These are phyloP conservation scores for Pollimyrus isidori DNA, from an alignment of 2,113 vertebrate genomes.

Conservation along the genomic window DNA sequence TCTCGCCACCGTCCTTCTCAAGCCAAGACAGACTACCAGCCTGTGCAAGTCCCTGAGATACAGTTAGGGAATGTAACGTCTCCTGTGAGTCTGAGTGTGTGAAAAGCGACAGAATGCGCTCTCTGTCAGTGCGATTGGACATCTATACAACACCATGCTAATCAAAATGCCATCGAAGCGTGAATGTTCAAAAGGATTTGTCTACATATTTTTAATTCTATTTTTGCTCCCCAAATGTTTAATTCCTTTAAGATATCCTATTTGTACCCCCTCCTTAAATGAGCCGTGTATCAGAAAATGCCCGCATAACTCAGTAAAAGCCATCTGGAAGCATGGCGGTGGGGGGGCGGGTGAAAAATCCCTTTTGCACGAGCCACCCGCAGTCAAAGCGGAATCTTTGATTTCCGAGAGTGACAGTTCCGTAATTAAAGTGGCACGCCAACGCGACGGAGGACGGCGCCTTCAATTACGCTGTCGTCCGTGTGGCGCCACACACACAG, in stretches of 20 bases:
- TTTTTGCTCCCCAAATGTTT: not conserved
- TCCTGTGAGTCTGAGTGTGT: not conserved
- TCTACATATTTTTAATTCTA: not conserved
- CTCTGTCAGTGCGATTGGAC: not conserved
- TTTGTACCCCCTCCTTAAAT: not conserved
- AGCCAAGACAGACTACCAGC: not conserved
- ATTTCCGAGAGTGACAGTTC: not conserved
- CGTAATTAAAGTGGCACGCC: not conserved
- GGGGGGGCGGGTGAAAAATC: not conserved
- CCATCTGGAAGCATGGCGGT: not conserved
- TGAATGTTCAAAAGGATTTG: not conserved
- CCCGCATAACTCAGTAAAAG: not conserved
- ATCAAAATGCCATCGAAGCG: not conserved
- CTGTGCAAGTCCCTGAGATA: not conserved
- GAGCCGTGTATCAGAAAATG: not conserved
- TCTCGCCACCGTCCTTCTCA: not conserved
- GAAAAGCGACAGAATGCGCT: not conserved
- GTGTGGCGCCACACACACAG: not conserved
- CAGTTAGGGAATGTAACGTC: not conserved
- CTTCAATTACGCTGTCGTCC: not conserved
- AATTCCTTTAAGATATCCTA: not conserved
- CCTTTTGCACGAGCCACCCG: not conserved
- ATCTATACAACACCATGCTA: not conserved
- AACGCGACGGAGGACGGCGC: not conserved
- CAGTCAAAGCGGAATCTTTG: not conserved